Base-by-base conservation (phyloP, 2,888 invertebrate genomes). In the Caenorhabditis imperialis region DNA sequence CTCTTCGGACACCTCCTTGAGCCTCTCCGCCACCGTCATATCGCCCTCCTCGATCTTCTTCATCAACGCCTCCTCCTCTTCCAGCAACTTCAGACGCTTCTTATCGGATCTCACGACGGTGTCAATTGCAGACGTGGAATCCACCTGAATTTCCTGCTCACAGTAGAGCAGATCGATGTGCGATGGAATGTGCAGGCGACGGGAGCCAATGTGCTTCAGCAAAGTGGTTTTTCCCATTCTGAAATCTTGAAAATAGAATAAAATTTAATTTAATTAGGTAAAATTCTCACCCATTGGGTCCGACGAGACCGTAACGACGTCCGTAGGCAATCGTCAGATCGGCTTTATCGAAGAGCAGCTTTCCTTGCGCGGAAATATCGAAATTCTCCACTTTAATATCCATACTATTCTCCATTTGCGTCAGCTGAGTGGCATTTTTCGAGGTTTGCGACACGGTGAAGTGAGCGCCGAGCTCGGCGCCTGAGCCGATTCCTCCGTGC, bases 81-180 rank as follows among this genome's bases (percentile, higher is more conserved):
- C 92, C 50, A 96, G 88, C 61, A 99, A 90, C 76, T 92, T 91
- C 45, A 93, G 92, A 71, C 98, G 92, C 88, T 95, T 95, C 8
- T 93, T 93, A 89, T 99, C 99, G 0, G 98, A 94, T 77, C 94
- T 94, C 7, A 99, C 90, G 12, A 99, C 94, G 0, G 95, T 94
- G 75, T 95, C 93, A 1, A 99, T 95, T 0, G 99, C 97, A 10
- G 94, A 93, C 60, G 93, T 92, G 81, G 95, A 94, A 88, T 96
- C 97, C 25, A 99, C 97, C 91, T 98, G 98, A 44, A 99, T 97
- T 91, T 99, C 99, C 86, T 91, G 99, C 90, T 99, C 99, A 89
- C 99, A 99, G 85, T 96, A 93, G 67, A 99, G 90, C 67, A 98
- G 94, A 89, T 94, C 99, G 81, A 99, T 99, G 85, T 94, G 94